phyloP scores from a whole-genome alignment of 1,140 invertebrate species.

The Physella acuta region DNA sequence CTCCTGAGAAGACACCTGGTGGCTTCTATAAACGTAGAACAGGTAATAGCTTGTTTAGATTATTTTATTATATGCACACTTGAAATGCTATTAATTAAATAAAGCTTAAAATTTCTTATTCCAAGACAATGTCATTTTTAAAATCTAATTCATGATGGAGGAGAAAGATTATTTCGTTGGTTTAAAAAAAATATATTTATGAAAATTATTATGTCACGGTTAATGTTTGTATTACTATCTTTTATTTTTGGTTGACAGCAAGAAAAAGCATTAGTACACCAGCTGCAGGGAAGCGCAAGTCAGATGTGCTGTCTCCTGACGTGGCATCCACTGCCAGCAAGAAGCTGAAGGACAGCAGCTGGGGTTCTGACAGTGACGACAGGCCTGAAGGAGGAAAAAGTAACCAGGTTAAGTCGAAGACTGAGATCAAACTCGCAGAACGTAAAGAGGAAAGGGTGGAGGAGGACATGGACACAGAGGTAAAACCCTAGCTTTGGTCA shows the following conservation, averaged over 20 bases:
- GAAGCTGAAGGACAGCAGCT: background rate
- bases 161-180: background rate
- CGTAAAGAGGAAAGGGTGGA: background rate
- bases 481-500: background rate
- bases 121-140: background rate
- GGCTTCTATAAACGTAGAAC: constrained; percentile 42
- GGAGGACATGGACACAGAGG: constrained; percentile 20
- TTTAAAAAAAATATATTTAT: background rate
- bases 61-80: background rate
- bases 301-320: background rate
- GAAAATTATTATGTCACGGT: background rate
- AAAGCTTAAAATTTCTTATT: background rate
- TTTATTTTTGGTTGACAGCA: constrained; percentile 27
- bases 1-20: constrained; percentile 37
- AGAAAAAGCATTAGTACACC: constrained; percentile 33
- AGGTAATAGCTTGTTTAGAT: no score
- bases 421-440: background rate
- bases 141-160: background rate
- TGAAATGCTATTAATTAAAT: background rate
- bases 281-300: constrained; percentile 27
- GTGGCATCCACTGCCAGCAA: constrained; percentile 5
- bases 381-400: background rate
- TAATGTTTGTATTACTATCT: background rate
- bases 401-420: background rate
- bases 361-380: background rate